Evolutionary conservation across 2,113 vertebrate genomes (phyloP), one percentile per base, ranked within the genome.

Genomic region (Taxidea taxus): DNA sequence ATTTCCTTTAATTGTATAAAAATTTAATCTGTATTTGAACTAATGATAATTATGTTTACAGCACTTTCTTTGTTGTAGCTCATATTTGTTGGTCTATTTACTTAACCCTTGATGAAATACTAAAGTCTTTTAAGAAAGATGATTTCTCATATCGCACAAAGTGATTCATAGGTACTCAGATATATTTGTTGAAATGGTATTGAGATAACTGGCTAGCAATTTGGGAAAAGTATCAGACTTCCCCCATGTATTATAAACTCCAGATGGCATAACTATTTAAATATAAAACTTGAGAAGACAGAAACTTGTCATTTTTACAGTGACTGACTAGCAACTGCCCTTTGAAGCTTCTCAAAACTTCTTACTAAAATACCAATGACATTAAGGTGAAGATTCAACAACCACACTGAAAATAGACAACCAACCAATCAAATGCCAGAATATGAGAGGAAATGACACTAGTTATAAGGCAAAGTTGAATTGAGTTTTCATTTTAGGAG

Each of bases 181-280:
- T 91, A 62, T 14, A 44, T 81, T 72, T 47, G 37, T 39, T 86
- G n/a, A 86, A 94, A 39, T 91, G 25, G 14, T 37, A 60, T 75
- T 64, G n/a, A 37, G 42, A 51, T 68, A 60, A 85, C 64, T 29
- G 31, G 23, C 37, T 90, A 66, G 42, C 56, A 90, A 15, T 86
- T 95, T 94, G 78, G 77, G 20, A 44, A 75, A 51, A 90, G 34
- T 51, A 74, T 92, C 80, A 87, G 58, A 93, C 31, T 37, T 93
- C 42, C 21, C 44, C 29, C 42, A 74, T 93, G 31, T 42, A n/a
- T 74, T 39, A 49, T 64, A 85, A 94, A 88, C 44, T 78, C 56
- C 34, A 91, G 68, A 94, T 89, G 49, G 47, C 64, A 47, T 75
- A 93, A 49, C 18, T 82, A 80, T 74, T 84, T 93, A 84, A 93